These are phyloP conservation scores for Enteromius paludinosus DNA, from an alignment of 2,797 vertebrate genomes.

Conservation along the genomic window DNA sequence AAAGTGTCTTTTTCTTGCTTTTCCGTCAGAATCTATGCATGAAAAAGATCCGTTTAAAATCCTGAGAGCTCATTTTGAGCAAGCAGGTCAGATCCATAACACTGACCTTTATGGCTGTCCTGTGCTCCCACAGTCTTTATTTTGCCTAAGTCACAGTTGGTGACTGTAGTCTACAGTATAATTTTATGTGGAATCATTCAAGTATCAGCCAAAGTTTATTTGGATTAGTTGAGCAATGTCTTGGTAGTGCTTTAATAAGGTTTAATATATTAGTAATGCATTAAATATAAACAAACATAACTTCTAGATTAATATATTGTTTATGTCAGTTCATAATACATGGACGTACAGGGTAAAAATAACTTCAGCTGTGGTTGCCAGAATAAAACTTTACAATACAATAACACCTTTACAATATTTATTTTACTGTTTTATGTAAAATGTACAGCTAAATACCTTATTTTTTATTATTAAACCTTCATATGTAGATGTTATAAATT, in stretches of 20 bases:
- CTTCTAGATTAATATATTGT: background rate
- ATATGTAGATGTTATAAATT: too few species aligned
- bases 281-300: background rate
- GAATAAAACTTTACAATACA: too few species aligned
- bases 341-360: too few species aligned
- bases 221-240: background rate
- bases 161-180: background rate
- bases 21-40: background rate
- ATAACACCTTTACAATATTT: too few species aligned
- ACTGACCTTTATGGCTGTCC: background rate
- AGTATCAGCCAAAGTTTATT: background rate
- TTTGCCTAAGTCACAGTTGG: background rate
- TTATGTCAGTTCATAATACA: background rate
- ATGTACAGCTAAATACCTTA: too few species aligned
- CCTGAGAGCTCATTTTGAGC: background rate
- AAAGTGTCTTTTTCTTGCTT: background rate
- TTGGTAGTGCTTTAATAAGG: background rate
- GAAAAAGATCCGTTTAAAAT: background rate
- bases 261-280: background rate
- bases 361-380: too few species aligned
- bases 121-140: background rate
- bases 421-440: too few species aligned
- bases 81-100: background rate
- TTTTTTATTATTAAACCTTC: too few species aligned
- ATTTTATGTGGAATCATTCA: background rate